Evolutionary conservation across 2,888 invertebrate species (phyloP).

Genomic region (Entomobrya multifasciata): DNA sequence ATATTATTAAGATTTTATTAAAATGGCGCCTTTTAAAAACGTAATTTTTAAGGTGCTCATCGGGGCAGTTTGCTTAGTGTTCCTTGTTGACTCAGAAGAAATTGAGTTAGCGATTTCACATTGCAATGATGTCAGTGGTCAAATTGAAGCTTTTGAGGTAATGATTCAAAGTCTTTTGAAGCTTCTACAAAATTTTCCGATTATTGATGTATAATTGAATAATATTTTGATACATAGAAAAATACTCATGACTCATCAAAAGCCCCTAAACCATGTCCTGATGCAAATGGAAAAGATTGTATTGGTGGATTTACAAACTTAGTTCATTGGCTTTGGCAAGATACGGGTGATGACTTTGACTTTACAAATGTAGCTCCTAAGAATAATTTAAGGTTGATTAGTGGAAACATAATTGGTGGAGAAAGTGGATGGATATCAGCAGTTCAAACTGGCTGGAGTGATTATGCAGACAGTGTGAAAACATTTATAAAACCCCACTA

Average conservation of each 20-base stretch:
- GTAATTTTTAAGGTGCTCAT: too few species aligned
- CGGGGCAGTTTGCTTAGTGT: too few species aligned
- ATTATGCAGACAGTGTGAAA: conserved; percentile 55
- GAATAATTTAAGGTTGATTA: conserved; percentile 59
- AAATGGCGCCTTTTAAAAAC: too few species aligned
- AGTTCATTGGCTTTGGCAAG: conserved; percentile 17
- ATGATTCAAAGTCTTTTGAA: background rate
- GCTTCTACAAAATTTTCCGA: too few species aligned
- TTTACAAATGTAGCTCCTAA: background rate
- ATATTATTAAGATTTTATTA: too few species aligned
- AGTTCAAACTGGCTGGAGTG: background rate
- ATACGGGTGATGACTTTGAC: too few species aligned
- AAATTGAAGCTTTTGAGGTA: conserved; percentile 30
- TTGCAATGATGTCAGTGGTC: conserved; percentile 32
- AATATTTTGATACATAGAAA: background rate
- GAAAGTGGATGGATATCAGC: conserved; percentile 77
- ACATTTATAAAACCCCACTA: conserved; percentile 58
- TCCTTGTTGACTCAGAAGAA: too few species aligned
- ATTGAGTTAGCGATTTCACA: too few species aligned
- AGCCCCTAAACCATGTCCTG: conserved; percentile 43
- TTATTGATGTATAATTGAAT: too few species aligned
- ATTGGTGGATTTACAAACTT: conserved; percentile 53
- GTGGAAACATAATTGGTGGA: conserved; percentile 77
- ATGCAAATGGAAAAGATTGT: conserved; percentile 9
- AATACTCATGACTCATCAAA: background rate